Conservation (phyloP, 2,888 invertebrate species). For the Malthinus flaveolus region DNA sequence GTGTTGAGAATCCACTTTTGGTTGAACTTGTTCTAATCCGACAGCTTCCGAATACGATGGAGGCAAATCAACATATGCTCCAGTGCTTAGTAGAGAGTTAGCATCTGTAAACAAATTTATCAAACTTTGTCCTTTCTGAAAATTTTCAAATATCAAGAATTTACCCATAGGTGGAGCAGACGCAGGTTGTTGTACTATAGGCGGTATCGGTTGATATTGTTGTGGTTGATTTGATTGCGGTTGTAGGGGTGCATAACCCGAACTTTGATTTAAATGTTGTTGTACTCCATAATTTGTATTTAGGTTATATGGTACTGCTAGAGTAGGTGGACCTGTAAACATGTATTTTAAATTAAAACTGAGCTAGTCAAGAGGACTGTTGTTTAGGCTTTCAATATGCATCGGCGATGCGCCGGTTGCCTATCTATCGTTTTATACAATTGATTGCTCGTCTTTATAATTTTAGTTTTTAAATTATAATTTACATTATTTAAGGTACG, state of each 20-base stretch:
- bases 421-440: too few species aligned
- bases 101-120: not conserved
- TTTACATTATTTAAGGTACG: too few species aligned
- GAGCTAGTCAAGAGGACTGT: too few species aligned
- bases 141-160: not conserved
- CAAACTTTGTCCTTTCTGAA: not conserved
- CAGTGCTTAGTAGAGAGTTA: not conserved
- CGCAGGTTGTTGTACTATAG: not conserved
- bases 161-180: not conserved
- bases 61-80: not conserved
- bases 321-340: not conserved
- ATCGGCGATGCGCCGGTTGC: too few species aligned
- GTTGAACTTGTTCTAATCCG: not conserved
- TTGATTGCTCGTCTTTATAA: too few species aligned
- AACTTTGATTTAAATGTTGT: not conserved
- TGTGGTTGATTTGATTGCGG: not conserved
- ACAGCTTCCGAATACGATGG: conserved; percentile 1
- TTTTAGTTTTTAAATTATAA: too few species aligned
- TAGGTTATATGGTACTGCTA: not conserved
- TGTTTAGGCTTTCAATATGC: too few species aligned
- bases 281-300: not conserved
- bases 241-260: not conserved
- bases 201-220: not conserved
- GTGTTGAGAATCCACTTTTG: too few species aligned
- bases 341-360: too few species aligned